Evolutionary conservation across 2,888 invertebrate species (phyloP), one percentile per base, ranked within the genome.

Genomic region (Caenorhabditis uteleia): DNA sequence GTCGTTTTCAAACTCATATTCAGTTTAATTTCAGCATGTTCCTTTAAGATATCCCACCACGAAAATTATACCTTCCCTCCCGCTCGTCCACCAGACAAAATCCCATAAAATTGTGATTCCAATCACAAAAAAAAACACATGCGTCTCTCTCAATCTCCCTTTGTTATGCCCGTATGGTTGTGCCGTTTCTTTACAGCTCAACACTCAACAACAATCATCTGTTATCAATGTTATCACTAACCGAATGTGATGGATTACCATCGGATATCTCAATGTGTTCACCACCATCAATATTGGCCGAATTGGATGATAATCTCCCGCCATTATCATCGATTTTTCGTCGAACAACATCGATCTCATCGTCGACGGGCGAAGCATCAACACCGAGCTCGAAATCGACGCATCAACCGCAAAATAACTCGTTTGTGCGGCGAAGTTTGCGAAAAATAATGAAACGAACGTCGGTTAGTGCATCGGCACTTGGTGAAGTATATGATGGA

Each of bases 371-470:
- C 12, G 21, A 39, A 20, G 16, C 6, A 3, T 20, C 39, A 6
- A 14, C 16, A 10, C 5, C 4, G 18, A 20, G 20, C 20, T 42
- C 47, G 21, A 50, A 44, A 34, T 27, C 31, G 23, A 43, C 31
- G 23, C 12, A 25, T 14, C 46, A 31, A 6, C 38, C 27, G 2
- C n/a, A n/a, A n/a, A n/a, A n/a, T n/a, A n/a, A n/a, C n/a, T 58
- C 58, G 2, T 65, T 65, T 25, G 58, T 65, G 3, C 45, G 65
- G 1, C 29, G 65, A 10, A 59, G 65, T 25, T 43, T 65, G 39
- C 49, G 65, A 5, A 58, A 65, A 31, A 58, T 65, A 25, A 59
- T 65, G 58, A 58, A 59, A n/a, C 44, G 65, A n/a, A 31, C 45
- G 2, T 42, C 50, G 14, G 50, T 49, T 18, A 57, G 58, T 14